Evolutionary conservation across 2,888 invertebrate species (phyloP), one percentile per base, ranked within the genome.

Genomic region (Hololepta plana): DNA sequence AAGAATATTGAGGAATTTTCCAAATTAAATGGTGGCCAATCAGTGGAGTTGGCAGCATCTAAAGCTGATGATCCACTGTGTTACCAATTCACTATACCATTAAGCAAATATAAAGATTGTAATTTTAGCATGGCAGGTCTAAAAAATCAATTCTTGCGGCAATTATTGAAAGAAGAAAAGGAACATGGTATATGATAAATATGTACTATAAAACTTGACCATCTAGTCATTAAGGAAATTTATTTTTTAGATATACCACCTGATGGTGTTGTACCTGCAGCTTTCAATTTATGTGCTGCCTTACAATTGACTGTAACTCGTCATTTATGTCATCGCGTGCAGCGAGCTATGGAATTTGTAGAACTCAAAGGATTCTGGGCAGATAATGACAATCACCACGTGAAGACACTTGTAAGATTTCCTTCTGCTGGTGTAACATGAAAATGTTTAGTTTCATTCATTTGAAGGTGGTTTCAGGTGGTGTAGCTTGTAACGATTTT

Each of bases 401-500:
- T n/a, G n/a, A n/a, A n/a, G n/a, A n/a, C n/a, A n/a, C n/a, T n/a
- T n/a, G n/a, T n/a, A n/a, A n/a, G n/a, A n/a, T n/a, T n/a, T n/a
- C n/a, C n/a, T n/a, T n/a, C n/a, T n/a, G n/a, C n/a, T n/a, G n/a
- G n/a, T n/a, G n/a, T n/a, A n/a, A n/a, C n/a, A n/a, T n/a, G n/a
- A n/a, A n/a, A n/a, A n/a, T n/a, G n/a, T n/a, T 15, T n/a, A 27
- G 8, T 12, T 29, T 29, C 24, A 15, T 9, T 30, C 26, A 20
- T 11, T 47, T 47, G 7, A 42, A 76, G 75, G 82, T 90, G 10
- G 67, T 95, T 3, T 90, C 93, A 16, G 96, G 96, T 8, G 96
- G 96, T 26, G 93, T 88, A 13, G 95, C 95, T n/a, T 81, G 84
- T 46, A 96, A 96, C 52, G 61, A 74, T 50, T 80, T 72, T 44